Conservation (phyloP, 2,888 invertebrate genomes). For the Melanostoma scalare region DNA sequence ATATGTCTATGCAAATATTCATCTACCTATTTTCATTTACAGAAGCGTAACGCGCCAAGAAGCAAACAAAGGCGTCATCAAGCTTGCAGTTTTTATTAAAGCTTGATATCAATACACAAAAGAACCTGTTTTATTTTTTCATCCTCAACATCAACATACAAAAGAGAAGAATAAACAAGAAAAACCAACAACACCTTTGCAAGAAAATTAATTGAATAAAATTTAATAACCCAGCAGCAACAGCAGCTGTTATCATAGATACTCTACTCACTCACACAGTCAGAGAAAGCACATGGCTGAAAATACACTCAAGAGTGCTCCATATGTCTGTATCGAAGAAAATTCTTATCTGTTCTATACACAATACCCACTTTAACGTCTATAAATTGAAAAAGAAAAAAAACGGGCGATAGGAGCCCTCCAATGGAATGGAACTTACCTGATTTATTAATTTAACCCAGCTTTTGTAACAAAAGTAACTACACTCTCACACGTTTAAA, state of each 20-base stretch:
- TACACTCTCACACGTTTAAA: conserved; percentile 14
- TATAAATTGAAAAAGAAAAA: not conserved
- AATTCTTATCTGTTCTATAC: not conserved
- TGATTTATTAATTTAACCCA: not conserved
- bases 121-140: conserved; percentile 25
- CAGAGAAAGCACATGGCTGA: conserved; percentile 21
- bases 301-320: not conserved
- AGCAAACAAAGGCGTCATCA: conserved; percentile 26
- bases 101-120: conserved; percentile 6
- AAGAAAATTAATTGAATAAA: conserved; percentile 25
- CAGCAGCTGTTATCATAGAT: conserved; percentile 34
- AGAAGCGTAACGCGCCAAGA: conserved; percentile 50
- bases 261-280: conserved; percentile 3
- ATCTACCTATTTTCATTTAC: conserved; percentile 17
- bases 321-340: not conserved
- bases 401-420: too few relatives aligned
- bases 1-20: not conserved
- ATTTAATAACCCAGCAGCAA: conserved; percentile 2
- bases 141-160: not conserved
- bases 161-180: conserved; percentile 1
- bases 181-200: conserved; percentile 1
- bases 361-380: not conserved
- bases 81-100: conserved; percentile 30
- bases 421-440: conserved; percentile 14
- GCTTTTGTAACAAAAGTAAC: not conserved